A percentile compares a stretch with the other conserved stretches of the same genome.
phyloP scores from a whole-genome alignment of 2,888 invertebrate species.

The Podabrus alpinus region DNA sequence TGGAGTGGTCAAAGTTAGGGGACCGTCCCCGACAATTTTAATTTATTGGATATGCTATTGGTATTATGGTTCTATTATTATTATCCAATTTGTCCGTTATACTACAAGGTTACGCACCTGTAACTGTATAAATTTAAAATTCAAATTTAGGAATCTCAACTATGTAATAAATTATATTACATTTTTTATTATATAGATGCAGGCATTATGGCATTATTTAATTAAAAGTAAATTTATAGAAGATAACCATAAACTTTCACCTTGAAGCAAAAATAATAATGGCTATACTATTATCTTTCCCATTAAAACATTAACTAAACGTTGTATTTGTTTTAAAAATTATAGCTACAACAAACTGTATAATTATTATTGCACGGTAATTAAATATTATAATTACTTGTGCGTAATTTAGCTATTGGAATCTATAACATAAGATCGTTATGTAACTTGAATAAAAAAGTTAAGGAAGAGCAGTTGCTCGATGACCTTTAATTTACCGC shows the following conservation, averaged over 20 bases:
- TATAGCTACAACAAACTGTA: neutral
- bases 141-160: neutral
- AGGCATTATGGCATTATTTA: neutral
- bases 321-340: neutral
- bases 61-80: slow-evolving; percentile 14
- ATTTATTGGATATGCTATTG: too few relatives aligned
- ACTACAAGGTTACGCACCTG: slow-evolving; percentile 24
- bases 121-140: slow-evolving; percentile 14
- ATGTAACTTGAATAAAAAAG: neutral
- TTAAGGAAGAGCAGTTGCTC: neutral
- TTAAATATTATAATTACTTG: neutral
- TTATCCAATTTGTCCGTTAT: slow-evolving; percentile 20
- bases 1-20: too few relatives aligned
- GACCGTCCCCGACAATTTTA: too few relatives aligned
- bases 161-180: neutral
- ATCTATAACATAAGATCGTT: neutral
- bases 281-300: neutral
- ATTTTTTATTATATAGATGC: neutral
- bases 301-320: neutral
- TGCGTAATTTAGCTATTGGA: neutral
- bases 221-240: neutral
- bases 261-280: neutral
- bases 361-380: neutral
- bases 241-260: neutral
- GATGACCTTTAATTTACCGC: neutral